These are phyloP conservation scores for Protobothrops mucrosquamatus DNA, from an alignment of 2,113 vertebrate genomes.

Conservation along the genomic window DNA sequence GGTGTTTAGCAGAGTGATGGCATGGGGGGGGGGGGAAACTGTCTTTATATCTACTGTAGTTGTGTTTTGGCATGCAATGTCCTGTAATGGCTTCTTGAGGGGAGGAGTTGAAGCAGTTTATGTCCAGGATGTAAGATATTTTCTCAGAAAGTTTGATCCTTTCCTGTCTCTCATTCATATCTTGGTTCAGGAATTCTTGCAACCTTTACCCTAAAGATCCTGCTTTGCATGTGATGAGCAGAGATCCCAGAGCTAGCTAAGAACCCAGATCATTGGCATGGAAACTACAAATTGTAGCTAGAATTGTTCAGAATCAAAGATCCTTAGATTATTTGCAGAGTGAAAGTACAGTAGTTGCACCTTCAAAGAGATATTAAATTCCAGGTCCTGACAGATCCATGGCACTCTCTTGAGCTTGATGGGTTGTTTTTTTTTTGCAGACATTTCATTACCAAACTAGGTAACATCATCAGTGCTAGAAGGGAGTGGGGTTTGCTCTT, in stretches of 20 bases:
- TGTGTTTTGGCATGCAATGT: too few relatives aligned
- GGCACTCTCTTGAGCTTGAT: neutral
- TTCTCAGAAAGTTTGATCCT: too few relatives aligned
- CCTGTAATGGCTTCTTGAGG: too few relatives aligned
- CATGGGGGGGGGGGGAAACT: too few relatives aligned
- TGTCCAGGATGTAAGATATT: too few relatives aligned
- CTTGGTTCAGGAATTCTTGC: neutral
- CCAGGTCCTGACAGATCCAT: neutral
- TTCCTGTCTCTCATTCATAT: neutral
- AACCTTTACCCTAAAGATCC: neutral
- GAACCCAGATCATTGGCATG: neutral
- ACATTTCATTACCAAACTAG: neutral
- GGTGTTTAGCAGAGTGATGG: too few relatives aligned
- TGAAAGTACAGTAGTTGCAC: neutral
- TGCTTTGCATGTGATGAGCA: neutral
- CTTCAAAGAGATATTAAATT: neutral
- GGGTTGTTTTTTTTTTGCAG: neutral
- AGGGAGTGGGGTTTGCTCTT: neutral
- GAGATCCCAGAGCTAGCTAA: neutral
- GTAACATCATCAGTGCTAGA: neutral
- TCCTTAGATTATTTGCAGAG: neutral
- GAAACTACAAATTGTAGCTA: neutral
- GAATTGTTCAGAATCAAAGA: neutral
- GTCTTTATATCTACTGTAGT: too few relatives aligned
- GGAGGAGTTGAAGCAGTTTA: too few relatives aligned